These are phyloP conservation scores for Columbina picui DNA, from an alignment of 2,113 vertebrate genomes.

Conservation along the genomic window DNA sequence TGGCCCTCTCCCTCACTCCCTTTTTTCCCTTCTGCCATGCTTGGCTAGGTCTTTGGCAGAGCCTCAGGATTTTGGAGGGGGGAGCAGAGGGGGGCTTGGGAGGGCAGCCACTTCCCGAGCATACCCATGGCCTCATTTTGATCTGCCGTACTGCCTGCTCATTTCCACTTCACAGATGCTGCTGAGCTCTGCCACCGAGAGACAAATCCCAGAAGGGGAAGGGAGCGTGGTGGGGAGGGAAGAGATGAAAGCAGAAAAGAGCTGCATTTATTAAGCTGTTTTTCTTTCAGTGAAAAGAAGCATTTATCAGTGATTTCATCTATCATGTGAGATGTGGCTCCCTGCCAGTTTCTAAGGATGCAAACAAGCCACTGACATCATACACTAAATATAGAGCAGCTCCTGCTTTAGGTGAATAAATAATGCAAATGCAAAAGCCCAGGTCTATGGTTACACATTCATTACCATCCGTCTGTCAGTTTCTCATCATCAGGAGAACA, in stretches of 20 bases:
- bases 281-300: slow-evolving; percentile 81
- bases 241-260: slow-evolving; percentile 74
- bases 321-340: slow-evolving; percentile 85
- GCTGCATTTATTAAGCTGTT: slow-evolving; percentile 79
- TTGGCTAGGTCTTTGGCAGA: slow-evolving; percentile 80
- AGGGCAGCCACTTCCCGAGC: slow-evolving; percentile 78
- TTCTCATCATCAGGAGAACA: slow-evolving; percentile 63
- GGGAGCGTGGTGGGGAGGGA: slow-evolving; percentile 33
- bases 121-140: slow-evolving; percentile 80
- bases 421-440: slow-evolving; percentile 76
- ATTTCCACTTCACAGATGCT: slow-evolving; percentile 84
- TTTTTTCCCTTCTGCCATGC: slow-evolving; percentile 62
- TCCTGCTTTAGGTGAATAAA: slow-evolving; percentile 80
- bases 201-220: slow-evolving; percentile 76
- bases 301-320: slow-evolving; percentile 86
- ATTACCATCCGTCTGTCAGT: slow-evolving; percentile 71
- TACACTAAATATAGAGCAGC: slow-evolving; percentile 82
- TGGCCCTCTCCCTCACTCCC: not conserved
- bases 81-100: not conserved
- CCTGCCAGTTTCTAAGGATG: slow-evolving; percentile 79
- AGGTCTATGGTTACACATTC: slow-evolving; percentile 75
- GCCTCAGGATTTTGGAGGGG: slow-evolving; percentile 77
- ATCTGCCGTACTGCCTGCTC: slow-evolving; percentile 79
- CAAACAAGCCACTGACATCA: slow-evolving; percentile 83
- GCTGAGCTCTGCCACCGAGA: slow-evolving; percentile 70